Evolutionary conservation across 2,797 vertebrate species (phyloP).

Genomic region (Natrix natrix): DNA sequence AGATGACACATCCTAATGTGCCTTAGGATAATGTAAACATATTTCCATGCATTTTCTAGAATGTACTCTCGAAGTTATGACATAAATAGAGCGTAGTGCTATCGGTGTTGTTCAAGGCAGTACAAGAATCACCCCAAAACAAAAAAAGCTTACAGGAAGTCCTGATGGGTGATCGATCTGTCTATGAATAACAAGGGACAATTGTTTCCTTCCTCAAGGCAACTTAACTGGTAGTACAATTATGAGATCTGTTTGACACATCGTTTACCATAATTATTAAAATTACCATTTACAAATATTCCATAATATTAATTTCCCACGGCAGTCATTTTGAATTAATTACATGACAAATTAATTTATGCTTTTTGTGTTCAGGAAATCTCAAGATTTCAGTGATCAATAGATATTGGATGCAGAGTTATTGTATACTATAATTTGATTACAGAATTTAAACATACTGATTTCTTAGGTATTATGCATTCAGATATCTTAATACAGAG

Average conservation of each 20-base stretch:
- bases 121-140: not conserved
- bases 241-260: constrained; percentile 29
- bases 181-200: not conserved
- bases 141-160: not conserved
- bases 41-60: not conserved
- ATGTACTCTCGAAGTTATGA: not conserved
- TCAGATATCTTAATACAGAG: constrained; percentile 54
- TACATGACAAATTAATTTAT: constrained; percentile 63
- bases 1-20: not conserved
- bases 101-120: not conserved
- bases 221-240: not conserved
- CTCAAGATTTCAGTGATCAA: constrained; percentile 61
- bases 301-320: constrained; percentile 56
- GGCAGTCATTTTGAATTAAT: constrained; percentile 66
- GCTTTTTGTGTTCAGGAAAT: constrained; percentile 56
- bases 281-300: constrained; percentile 50
- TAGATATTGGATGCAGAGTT: constrained; percentile 62
- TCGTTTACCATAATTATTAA: constrained; percentile 26
- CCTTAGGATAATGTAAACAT: not conserved
- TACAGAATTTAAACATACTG: constrained; percentile 63
- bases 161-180: not conserved
- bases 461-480: constrained; percentile 49
- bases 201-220: not conserved
- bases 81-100: not conserved
- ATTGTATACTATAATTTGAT: constrained; percentile 62